Percentiles rank a stretch among this genome's conserved stretches.
These are phyloP conservation scores for Drosophila kohkoa DNA, from an alignment of 1,140 invertebrate genomes.

Conservation along the genomic window DNA sequence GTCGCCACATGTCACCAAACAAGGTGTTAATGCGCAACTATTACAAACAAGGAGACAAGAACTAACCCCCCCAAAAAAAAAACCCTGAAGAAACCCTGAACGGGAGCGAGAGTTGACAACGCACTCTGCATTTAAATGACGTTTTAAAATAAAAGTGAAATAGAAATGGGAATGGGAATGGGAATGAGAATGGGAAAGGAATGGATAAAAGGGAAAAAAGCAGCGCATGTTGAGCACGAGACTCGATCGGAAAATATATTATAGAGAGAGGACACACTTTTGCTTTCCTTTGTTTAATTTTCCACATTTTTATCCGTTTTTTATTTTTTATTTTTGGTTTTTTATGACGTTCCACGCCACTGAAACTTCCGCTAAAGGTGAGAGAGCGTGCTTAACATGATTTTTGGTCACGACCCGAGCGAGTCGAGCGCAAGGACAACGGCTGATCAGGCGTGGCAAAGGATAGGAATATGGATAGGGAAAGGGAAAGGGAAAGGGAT, in stretches of 20 bases:
- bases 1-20: constrained; percentile 71
- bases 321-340: constrained; percentile 15
- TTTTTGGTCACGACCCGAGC: constrained; percentile 59
- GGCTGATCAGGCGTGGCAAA: constrained; percentile 19
- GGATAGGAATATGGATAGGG: neutral
- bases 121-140: constrained; percentile 76
- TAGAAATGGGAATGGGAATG: constrained; percentile 35
- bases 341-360: constrained; percentile 44
- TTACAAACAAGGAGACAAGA: constrained; percentile 26
- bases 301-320: neutral
- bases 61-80: constrained; percentile 50
- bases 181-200: constrained; percentile 27
- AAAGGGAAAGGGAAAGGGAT: neutral
- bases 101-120: constrained; percentile 27
- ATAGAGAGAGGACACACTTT: constrained; percentile 45
- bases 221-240: constrained; percentile 55
- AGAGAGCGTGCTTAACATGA: constrained; percentile 75
- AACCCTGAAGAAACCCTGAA: neutral
- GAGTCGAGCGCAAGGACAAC: constrained; percentile 43
- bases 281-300: constrained; percentile 53
- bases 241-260: constrained; percentile 6
- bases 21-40: constrained; percentile 79
- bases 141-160: constrained; percentile 56
- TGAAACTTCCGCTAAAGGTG: constrained; percentile 59
- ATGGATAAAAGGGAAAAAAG: constrained; percentile 11